Conservation (phyloP, 2,797 vertebrate genomes). For the Cynodonichthys magdalenae region DNA sequence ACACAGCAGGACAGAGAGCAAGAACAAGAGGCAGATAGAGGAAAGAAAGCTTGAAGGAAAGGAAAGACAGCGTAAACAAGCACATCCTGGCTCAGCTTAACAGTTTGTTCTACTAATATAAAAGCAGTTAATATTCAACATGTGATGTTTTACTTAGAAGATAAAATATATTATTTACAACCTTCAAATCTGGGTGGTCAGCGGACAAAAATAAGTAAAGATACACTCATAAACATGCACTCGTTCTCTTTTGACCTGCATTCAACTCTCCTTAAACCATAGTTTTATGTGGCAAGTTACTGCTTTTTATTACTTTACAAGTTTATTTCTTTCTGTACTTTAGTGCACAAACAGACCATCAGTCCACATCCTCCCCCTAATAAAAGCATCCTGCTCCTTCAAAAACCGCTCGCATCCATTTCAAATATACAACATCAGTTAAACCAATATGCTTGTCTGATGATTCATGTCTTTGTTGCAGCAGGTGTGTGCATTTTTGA, state of each 20-base stretch:
- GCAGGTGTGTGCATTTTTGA: slow-evolving; percentile 31
- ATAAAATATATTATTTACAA: slow-evolving; percentile 52
- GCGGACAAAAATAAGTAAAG: slow-evolving; percentile 6
- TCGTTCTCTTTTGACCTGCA: not conserved
- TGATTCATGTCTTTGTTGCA: slow-evolving; percentile 18
- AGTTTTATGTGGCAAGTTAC: slow-evolving; percentile 17
- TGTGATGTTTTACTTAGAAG: slow-evolving; percentile 55
- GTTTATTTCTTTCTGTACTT: slow-evolving; percentile 7
- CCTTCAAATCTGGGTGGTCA: slow-evolving; percentile 41
- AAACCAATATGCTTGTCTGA: not conserved
- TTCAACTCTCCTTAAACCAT: slow-evolving; percentile 1
- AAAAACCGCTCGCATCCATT: not conserved
- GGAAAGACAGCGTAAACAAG: slow-evolving; percentile 13
- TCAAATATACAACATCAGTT: slow-evolving; percentile 1
- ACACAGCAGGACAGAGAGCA: slow-evolving; percentile 39
- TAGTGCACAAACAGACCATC: not conserved
- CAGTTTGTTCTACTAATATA: slow-evolving; percentile 5
- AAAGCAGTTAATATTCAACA: slow-evolving; percentile 25
- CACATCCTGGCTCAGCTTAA: slow-evolving; percentile 12
- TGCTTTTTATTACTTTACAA: slow-evolving; percentile 16
- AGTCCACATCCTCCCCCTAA: slow-evolving; percentile 7
- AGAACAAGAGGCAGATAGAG: slow-evolving; percentile 38
- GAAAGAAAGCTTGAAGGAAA: slow-evolving; percentile 16
- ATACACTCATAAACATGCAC: slow-evolving; percentile 1
- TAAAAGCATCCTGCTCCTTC: not conserved